A percentile compares a stretch with the other conserved stretches of the same genome.
These are phyloP conservation scores for Octopus bimaculoides DNA, from an alignment of 1,140 invertebrate genomes.

Conservation along the genomic window DNA sequence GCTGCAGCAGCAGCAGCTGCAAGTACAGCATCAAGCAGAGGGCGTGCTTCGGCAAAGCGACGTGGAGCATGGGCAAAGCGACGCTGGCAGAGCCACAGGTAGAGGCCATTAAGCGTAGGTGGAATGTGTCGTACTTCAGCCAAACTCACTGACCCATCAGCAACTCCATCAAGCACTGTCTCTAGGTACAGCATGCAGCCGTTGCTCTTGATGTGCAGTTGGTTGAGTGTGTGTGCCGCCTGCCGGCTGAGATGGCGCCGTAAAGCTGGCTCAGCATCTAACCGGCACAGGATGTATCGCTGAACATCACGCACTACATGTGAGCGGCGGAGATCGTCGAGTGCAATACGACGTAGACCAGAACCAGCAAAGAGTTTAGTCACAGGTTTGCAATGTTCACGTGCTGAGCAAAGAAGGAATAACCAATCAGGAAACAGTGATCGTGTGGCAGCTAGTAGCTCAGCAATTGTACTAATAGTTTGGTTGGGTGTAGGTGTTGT, in stretches of 20 bases:
- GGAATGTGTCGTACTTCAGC: conserved; percentile 85
- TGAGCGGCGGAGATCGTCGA: conserved; percentile 86
- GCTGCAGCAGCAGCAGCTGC: conserved; percentile 84
- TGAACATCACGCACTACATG: conserved; percentile 85
- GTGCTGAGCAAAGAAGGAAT: conserved; percentile 83
- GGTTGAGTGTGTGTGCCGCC: conserved; percentile 91
- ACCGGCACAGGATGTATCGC: conserved; percentile 85
- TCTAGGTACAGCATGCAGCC: conserved; percentile 93
- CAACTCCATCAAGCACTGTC: conserved; percentile 80
- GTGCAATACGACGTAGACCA: conserved; percentile 83
- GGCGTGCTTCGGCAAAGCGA: conserved; percentile 70
- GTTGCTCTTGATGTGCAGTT: conserved; percentile 94
- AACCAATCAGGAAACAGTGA: conserved; percentile 93
- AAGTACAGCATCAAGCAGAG: conserved; percentile 82
- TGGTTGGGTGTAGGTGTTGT: conserved; percentile 46
- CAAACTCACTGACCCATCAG: conserved; percentile 87
- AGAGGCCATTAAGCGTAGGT: conserved; percentile 90
- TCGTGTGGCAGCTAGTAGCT: conserved; percentile 83
- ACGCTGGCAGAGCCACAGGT: conserved; percentile 90
- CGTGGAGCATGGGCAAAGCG: conserved; percentile 70
- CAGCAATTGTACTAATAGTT: conserved; percentile 71
- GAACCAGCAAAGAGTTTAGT: conserved; percentile 90
- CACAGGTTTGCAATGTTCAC: conserved; percentile 76
- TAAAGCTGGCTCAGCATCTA: conserved; percentile 70
- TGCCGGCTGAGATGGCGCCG: conserved; percentile 77